Evolutionary conservation across 2,888 invertebrate genomes (phyloP), one percentile per base, ranked within the genome.

Genomic region (Aquatica leii): DNA sequence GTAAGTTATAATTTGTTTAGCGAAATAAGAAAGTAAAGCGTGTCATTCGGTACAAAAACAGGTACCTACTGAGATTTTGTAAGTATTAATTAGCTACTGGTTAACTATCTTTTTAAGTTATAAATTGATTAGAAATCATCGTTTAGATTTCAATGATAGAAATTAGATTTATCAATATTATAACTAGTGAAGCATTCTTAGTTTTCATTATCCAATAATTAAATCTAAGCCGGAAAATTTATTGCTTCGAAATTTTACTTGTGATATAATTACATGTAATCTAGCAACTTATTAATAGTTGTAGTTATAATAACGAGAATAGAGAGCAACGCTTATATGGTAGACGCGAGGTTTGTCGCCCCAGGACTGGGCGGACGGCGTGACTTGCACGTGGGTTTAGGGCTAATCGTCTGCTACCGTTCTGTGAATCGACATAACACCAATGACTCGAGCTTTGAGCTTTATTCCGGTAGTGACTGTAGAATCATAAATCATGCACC

Each of bases 321-420:
- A 58, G 48, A 59, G 65, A 58, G 49, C 49, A 57, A 55, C 58
- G 54, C 62, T 61, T 62, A 55, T 59, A 62, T 58, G 58, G 61
- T 43, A 41, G 55, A 65, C 65, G 56, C 59, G 67, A 62, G 62
- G 65, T 67, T 67, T 67, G 67, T 69, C 66, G 71, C 69, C 71
- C 61, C 63, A 57, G 67, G 71, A 64, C 69, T 71, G 71, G 70
- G 71, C 71, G 69, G 70, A 55, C 72, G 69, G 69, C 74, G 69
- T 74, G 74, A 74, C 74, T 73, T 73, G 74, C 74, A 74, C 72
- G 72, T 73, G 73, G 55, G 72, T 71, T 66, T 68, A 67, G 72
- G 72, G 72, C 72, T 74, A 73, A 74, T 73, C 73, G 69, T 69
- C 53, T 57, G 73, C 73, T 73, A 73, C 73, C 69, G 73, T 73